These are phyloP conservation scores for Euschistus heros DNA, from an alignment of 1,140 invertebrate species.

Conservation along the genomic window DNA sequence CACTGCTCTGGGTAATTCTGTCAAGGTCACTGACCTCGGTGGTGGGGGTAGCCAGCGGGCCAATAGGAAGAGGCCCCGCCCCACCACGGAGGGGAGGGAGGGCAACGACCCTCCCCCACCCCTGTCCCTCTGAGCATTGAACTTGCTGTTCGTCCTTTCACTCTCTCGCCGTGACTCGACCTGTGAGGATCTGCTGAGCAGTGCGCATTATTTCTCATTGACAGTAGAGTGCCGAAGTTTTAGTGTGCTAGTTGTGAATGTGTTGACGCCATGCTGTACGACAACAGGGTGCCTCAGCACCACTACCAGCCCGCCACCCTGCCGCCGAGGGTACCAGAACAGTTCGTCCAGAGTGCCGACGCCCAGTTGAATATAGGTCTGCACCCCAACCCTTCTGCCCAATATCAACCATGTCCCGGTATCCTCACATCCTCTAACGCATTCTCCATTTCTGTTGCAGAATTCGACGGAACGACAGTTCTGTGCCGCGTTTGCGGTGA, in stretches of 20 bases:
- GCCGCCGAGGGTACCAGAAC: conserved; percentile 19
- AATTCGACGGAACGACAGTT: conserved; percentile 97
- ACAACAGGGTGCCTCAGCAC: conserved; percentile 21
- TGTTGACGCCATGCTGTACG: conserved; percentile 16
- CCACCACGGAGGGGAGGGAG: conserved; percentile 17
- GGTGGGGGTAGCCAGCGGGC: conserved; percentile 29
- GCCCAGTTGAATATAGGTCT: conserved; percentile 25
- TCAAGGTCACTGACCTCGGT: conserved; percentile 53
- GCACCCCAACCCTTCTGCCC: background rate
- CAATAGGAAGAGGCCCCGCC: conserved; percentile 29
- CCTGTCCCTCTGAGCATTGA: conserved; percentile 24
- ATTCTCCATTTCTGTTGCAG: conserved; percentile 53
- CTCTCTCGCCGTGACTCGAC: conserved; percentile 20
- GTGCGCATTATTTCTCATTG: background rate
- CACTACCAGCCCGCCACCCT: conserved; percentile 22
- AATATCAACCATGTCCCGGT: background rate
- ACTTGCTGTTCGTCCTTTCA: conserved; percentile 27
- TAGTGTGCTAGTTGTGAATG: background rate
- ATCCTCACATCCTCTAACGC: conserved; percentile 2
- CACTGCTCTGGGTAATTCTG: conserved; percentile 53
- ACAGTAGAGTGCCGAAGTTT: background rate
- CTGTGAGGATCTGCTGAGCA: conserved; percentile 3
- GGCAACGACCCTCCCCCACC: conserved; percentile 11
- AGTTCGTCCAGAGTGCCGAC: conserved; percentile 19
- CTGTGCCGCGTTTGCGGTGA: conserved; percentile 98